A percentile compares a stretch with the other conserved stretches of the same genome.
These are phyloP conservation scores for Drosophila arizonae DNA, from an alignment of 1,140 invertebrate species.

Conservation along the genomic window DNA sequence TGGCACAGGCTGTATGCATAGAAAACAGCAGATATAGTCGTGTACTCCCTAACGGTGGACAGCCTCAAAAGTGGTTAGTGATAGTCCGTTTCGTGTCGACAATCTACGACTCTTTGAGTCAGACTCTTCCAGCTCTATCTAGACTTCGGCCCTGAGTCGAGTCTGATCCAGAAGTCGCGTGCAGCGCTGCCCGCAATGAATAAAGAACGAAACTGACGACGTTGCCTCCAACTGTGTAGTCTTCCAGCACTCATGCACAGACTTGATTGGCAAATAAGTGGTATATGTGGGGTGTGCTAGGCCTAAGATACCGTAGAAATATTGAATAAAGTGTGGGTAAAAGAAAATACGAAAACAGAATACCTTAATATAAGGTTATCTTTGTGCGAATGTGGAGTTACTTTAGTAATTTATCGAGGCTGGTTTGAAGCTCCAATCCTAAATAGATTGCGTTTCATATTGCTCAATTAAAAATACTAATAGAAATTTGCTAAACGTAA, in stretches of 20 bases:
- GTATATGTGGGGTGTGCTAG: not conserved
- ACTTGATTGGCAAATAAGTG: not conserved
- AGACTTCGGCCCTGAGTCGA: not conserved
- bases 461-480: too few species aligned
- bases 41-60: constrained; percentile 54
- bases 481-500: too few species aligned
- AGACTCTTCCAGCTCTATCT: constrained; percentile 21
- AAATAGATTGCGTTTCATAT: too few species aligned
- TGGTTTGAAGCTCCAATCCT: too few species aligned
- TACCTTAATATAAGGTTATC: not conserved
- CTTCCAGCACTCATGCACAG: constrained; percentile 27
- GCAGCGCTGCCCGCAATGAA: constrained; percentile 63
- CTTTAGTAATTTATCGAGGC: too few species aligned
- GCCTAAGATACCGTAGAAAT: constrained; percentile 6
- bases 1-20: constrained; percentile 34
- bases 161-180: constrained; percentile 53
- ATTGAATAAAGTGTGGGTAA: not conserved
- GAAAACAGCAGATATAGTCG: constrained; percentile 39
- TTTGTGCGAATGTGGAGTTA: not conserved
- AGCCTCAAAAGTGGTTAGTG: constrained; percentile 27
- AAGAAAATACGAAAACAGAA: not conserved
- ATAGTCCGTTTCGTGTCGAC: constrained; percentile 58
- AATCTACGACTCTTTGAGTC: constrained; percentile 44
- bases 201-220: constrained; percentile 52
- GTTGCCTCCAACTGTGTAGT: constrained; percentile 51